Evolutionary conservation across 2,113 vertebrate genomes (phyloP).

Genomic region (Plecturocebus donacophilus): DNA sequence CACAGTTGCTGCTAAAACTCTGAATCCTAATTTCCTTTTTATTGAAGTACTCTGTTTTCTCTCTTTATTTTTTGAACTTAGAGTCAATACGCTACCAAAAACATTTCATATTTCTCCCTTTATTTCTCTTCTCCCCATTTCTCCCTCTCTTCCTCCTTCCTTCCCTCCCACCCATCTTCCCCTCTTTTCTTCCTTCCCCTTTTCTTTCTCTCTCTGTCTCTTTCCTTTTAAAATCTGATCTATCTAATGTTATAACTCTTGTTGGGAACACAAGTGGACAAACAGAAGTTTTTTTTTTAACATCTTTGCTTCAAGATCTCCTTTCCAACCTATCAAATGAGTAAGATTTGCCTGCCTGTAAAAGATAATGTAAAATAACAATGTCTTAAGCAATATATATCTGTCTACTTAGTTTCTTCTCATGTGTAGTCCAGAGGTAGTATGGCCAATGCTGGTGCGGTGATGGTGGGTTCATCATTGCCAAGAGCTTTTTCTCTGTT

Average conservation of each 20-base stretch:
- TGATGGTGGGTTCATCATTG: not conserved
- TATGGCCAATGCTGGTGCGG: not conserved
- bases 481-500: rapidly evolving
- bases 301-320: not conserved
- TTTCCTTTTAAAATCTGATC: not conserved
- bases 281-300: not conserved
- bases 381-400: not conserved
- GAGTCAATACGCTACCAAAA: not conserved
- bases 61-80: not conserved
- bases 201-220: too few species aligned
- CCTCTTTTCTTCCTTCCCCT: rapidly evolving
- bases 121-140: not conserved
- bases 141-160: rapidly evolving
- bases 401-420: not conserved
- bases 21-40: not conserved
- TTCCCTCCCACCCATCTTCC: rapidly evolving
- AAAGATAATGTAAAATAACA: not conserved
- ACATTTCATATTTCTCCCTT: not conserved
- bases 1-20: not conserved
- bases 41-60: not conserved
- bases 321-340: not conserved
- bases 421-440: rapidly evolving
- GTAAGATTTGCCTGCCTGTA: not conserved
- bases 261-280: not conserved
- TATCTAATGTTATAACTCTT: not conserved